Evolutionary conservation across 2,888 invertebrate species (phyloP).

Genomic region (Eupithecia subfuscata): DNA sequence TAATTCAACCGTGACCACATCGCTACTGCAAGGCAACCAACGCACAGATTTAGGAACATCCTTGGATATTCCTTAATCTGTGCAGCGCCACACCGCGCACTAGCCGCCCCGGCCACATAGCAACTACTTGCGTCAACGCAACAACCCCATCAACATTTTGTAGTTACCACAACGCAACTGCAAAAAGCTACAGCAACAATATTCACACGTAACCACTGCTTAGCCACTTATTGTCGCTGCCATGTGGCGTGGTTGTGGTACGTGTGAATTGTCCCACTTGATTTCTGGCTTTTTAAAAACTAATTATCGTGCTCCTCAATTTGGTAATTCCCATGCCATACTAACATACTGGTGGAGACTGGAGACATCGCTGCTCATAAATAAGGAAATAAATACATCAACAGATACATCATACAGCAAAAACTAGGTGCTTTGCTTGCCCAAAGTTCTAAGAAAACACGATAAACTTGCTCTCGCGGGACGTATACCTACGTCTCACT

Average conservation of each 20-base stretch:
- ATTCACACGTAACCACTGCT: too few species aligned
- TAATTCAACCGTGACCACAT: too few species aligned
- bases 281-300: not conserved
- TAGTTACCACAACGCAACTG: not conserved
- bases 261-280: not conserved
- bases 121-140: too few species aligned
- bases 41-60: too few species aligned
- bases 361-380: not conserved
- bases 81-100: too few species aligned
- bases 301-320: not conserved
- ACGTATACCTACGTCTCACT: not conserved
- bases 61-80: too few species aligned
- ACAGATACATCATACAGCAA: not conserved
- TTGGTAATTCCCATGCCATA: not conserved
- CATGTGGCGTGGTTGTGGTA: not conserved
- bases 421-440: conserved; percentile 2
- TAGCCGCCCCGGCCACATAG: too few species aligned
- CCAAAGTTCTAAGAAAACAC: conserved; percentile 2
- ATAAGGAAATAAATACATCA: not conserved
- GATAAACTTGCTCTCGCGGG: conserved; percentile 18
- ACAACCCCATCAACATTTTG: too few species aligned
- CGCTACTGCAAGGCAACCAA: too few species aligned
- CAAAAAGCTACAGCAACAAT: not conserved
- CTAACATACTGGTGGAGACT: not conserved
- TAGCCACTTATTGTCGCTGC: too few species aligned